phyloP scores from a whole-genome alignment of 2,113 vertebrate species.

The Poeciliopsis retropinna region DNA sequence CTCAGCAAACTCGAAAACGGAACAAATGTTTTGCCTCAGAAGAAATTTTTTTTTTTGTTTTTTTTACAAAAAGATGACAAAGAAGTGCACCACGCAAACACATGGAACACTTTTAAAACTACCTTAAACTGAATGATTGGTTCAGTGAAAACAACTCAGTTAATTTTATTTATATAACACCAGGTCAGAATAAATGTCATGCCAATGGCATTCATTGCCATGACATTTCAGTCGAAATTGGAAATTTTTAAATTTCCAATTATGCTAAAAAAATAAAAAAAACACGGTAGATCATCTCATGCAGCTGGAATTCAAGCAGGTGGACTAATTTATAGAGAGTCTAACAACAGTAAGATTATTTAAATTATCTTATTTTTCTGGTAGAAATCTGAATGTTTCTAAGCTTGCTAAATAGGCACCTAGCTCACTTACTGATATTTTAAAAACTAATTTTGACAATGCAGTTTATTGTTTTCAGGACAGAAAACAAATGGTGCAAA shows the following conservation, averaged over 20 bases:
- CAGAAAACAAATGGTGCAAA: neutral
- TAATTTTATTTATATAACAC: neutral
- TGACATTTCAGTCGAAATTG: too few relatives aligned
- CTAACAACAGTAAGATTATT: neutral
- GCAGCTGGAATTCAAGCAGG: neutral
- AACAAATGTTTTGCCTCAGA: neutral
- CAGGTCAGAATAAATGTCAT: neutral
- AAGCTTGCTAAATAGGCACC: too few relatives aligned
- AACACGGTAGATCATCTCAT: neutral
- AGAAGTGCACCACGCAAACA: neutral
- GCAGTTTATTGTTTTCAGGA: neutral
- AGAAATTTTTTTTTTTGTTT: too few relatives aligned
- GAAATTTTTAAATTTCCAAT: neutral
- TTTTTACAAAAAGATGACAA: neutral
- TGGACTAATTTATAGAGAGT: neutral
- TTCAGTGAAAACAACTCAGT: neutral
- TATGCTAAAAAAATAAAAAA: too few relatives aligned
- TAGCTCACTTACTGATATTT: too few relatives aligned
- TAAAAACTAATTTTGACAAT: too few relatives aligned
- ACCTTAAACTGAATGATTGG: neutral
- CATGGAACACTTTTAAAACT: neutral
- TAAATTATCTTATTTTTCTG: too few relatives aligned
- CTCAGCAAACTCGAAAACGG: constrained; percentile 5
- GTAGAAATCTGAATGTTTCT: too few relatives aligned
- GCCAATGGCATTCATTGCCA: too few relatives aligned